Conservation (phyloP, 2,113 vertebrate genomes). For the Chinchilla lanigera region DNA sequence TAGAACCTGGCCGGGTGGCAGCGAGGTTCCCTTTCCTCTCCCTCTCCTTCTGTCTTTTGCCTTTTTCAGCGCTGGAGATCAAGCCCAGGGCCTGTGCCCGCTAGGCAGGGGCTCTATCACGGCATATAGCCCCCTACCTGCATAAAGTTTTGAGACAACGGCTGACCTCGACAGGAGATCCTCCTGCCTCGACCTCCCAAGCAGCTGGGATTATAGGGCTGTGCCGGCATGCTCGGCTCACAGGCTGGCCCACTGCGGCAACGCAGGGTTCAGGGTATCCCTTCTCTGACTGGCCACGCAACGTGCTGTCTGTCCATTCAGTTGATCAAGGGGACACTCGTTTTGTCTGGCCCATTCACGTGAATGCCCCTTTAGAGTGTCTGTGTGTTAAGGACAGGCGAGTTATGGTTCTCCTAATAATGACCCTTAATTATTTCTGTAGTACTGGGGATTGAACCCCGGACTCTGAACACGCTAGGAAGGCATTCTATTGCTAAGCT, state of each 20-base stretch:
- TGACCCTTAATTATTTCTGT: neutral
- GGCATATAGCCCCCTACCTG: neutral
- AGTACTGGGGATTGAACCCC: neutral
- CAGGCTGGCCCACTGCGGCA: neutral
- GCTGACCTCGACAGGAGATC: neutral
- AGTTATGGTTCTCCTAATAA: neutral
- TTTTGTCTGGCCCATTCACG: neutral
- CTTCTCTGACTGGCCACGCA: no score
- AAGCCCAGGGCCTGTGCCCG: neutral
- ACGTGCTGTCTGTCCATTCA: fast-evolving
- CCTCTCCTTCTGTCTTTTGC: neutral
- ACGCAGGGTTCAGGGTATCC: neutral
- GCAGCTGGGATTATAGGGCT: neutral
- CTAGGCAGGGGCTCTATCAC: neutral
- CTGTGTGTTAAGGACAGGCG: neutral
- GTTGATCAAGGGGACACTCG: neutral
- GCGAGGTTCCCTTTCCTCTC: neutral
- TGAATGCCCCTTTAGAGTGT: neutral
- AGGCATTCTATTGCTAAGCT: neutral
- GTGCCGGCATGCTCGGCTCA: neutral
- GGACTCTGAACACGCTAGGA: neutral
- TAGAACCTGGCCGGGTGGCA: neutral
- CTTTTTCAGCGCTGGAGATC: neutral
- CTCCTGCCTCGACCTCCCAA: neutral
- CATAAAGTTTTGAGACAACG: neutral